phyloP scores from a whole-genome alignment of 2,888 invertebrate genomes.

The Leptinotarsa rubiginosa region DNA sequence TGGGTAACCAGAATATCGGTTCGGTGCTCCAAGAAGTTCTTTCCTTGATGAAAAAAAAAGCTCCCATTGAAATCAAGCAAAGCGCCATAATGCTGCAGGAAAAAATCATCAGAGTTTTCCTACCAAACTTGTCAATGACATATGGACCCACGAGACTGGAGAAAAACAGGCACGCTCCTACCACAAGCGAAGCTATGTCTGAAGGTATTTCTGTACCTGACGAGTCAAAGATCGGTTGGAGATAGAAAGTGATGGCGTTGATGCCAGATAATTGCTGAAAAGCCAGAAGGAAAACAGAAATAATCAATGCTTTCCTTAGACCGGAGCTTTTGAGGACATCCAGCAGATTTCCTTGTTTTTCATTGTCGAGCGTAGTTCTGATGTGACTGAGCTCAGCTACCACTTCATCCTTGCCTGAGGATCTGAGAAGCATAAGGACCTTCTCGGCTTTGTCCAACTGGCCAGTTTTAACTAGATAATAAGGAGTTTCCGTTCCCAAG shows the following conservation, averaged over 20 bases:
- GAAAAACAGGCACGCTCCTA: slow-evolving; percentile 79
- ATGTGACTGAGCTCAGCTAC: slow-evolving; percentile 70
- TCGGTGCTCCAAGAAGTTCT: slow-evolving; percentile 62
- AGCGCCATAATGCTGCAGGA: slow-evolving; percentile 76
- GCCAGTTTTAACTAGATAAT: slow-evolving; percentile 57
- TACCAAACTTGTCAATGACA: slow-evolving; percentile 82
- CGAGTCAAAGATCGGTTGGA: slow-evolving; percentile 75
- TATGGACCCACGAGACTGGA: slow-evolving; percentile 79
- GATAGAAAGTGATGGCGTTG: slow-evolving; percentile 52
- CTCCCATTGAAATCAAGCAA: slow-evolving; percentile 72
- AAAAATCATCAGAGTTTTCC: slow-evolving; percentile 76
- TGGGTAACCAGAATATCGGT: slow-evolving; percentile 76
- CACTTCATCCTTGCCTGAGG: slow-evolving; percentile 58
- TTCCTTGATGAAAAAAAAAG: slow-evolving; percentile 68
- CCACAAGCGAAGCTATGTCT: slow-evolving; percentile 78
- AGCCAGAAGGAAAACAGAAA: slow-evolving; percentile 77
- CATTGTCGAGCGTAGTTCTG: slow-evolving; percentile 62
- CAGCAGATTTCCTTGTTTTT: slow-evolving; percentile 64
- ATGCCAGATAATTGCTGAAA: slow-evolving; percentile 83
- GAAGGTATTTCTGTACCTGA: slow-evolving; percentile 74
- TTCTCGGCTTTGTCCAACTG: slow-evolving; percentile 70
- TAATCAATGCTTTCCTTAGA: slow-evolving; percentile 80
- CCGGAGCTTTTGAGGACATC: slow-evolving; percentile 75
- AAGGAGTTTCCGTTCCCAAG: slow-evolving; percentile 79
- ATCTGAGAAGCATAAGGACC: slow-evolving; percentile 73